Base-by-base conservation (phyloP, 2,888 invertebrate species). In the Onchidella celtica region DNA sequence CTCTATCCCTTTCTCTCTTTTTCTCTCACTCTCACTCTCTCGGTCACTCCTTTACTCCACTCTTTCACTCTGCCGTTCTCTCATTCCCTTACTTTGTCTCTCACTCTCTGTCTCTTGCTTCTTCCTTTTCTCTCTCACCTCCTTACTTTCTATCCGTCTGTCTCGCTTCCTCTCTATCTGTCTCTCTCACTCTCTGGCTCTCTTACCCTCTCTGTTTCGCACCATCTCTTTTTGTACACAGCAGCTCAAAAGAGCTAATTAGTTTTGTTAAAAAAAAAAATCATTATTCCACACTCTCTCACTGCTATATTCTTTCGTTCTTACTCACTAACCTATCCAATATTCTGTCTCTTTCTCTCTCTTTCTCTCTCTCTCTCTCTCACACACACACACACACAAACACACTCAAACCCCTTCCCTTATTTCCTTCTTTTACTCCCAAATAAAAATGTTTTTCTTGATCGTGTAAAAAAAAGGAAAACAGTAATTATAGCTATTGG, bases 81-180 rank as follows among this genome's bases (percentile, higher is more conserved):
- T 9, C 0, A 34, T 38, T 69, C 40, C n/a, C 1, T 38, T 69
- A 2, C 36, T 24, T n/a, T 24, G 0, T 40, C n/a, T 36, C 38
- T n/a, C 40, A 9, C 38, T 38, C 24, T 14, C 40, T 38, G 24
- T 36, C 36, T 69, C 61, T 34, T 32, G 17, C 36, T 59, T 32
- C 21, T 9, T 29, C 59, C 17, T 11, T 17, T 32, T 34, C 24
- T 29, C 17, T 32, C 14, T 32, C 38, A 32, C 59, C n/a, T 59
- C 29, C 27, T 27, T 34, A 17, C 34, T 27, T 17, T 73, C 24
- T 29, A 32, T 57, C 59, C 21, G 29, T 59, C 57, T 73, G 32
- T 55, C 34, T 59, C 55, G 57, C 73, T 73, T 55, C 34, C 32
- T 73, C 73, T 61, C 24, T 59, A 14, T 36, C n/a, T 75, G 17